phyloP scores from a whole-genome alignment of 2,888 invertebrate genomes.

The Drosophila atripex region DNA sequence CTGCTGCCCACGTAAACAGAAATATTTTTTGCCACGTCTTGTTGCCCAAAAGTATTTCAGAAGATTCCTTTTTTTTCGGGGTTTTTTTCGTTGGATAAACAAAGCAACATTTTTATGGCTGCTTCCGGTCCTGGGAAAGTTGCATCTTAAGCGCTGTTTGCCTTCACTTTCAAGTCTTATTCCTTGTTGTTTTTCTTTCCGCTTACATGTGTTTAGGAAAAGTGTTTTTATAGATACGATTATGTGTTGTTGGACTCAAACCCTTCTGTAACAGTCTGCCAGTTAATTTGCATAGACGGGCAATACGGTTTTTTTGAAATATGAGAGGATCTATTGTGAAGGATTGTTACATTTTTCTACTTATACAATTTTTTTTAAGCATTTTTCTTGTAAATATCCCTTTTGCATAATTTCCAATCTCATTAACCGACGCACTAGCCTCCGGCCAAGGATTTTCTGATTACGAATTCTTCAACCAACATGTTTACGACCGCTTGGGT shows the following conservation, averaged over 20 bases:
- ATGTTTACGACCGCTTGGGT: slow-evolving; percentile 10
- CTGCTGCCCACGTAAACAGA: slow-evolving; percentile 63
- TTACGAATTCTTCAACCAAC: slow-evolving; percentile 4
- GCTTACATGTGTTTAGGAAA: slow-evolving; percentile 12
- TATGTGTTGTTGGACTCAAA: neutral
- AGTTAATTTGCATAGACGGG: neutral
- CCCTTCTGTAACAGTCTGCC: slow-evolving; percentile 1
- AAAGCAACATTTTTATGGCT: slow-evolving; percentile 61
- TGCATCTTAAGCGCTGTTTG: slow-evolving; percentile 56
- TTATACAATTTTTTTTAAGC: neutral
- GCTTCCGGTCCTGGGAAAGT: slow-evolving; percentile 54
- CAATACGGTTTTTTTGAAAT: neutral
- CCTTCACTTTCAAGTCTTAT: slow-evolving; percentile 20
- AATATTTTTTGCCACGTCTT: slow-evolving; percentile 51
- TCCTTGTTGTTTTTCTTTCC: slow-evolving; percentile 7
- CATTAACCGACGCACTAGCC: slow-evolving; percentile 1
- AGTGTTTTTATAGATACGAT: slow-evolving; percentile 1
- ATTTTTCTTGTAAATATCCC: neutral
- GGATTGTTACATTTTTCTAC: neutral
- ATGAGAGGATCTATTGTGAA: neutral
- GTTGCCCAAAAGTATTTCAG: slow-evolving; percentile 51
- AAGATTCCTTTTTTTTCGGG: slow-evolving; percentile 41
- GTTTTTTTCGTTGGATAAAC: slow-evolving; percentile 37
- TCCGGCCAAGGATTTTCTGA: slow-evolving; percentile 3
- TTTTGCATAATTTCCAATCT: slow-evolving; percentile 16